These are phyloP conservation scores for Enteromius argenteus DNA, from an alignment of 2,797 vertebrate species.

Conservation along the genomic window DNA sequence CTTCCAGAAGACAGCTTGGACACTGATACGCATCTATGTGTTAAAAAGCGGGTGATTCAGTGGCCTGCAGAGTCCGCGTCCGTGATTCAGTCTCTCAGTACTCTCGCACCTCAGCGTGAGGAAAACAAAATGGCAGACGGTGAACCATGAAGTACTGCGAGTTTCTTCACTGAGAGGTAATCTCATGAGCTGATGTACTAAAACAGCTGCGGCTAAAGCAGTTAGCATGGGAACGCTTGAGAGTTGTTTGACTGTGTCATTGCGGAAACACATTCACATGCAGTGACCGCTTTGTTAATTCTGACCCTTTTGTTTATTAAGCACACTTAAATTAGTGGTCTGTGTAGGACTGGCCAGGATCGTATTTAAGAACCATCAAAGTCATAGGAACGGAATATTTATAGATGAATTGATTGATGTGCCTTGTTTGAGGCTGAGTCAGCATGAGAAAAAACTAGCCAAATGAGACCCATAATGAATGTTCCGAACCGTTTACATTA, in stretches of 20 bases:
- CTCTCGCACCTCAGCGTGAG: conserved; percentile 55
- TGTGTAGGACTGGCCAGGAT: background rate
- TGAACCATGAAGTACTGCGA: conserved; percentile 33
- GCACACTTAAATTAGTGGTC: background rate
- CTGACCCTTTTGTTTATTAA: conserved; percentile 10
- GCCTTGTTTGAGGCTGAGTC: background rate
- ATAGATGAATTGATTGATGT: background rate
- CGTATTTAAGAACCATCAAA: background rate
- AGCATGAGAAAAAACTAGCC: background rate
- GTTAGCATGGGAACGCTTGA: conserved; percentile 6
- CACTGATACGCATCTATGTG: conserved; percentile 48
- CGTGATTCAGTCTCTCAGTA: conserved; percentile 60
- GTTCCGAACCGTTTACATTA: background rate
- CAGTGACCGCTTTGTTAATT: background rate
- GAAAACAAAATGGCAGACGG: conserved; percentile 58
- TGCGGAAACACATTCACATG: conserved; percentile 1
- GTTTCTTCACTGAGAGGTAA: conserved; percentile 22
- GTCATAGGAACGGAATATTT: background rate
- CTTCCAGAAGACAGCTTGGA: conserved; percentile 37
- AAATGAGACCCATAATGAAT: background rate
- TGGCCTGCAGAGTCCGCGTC: conserved; percentile 33
- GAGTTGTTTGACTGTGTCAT: conserved; percentile 22
- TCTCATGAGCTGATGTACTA: conserved; percentile 21
- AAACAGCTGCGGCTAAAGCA: background rate
- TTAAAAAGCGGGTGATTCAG: conserved; percentile 61